Evolutionary conservation across 2,797 vertebrate genomes (phyloP).

Genomic region (Gymnoscopelus braueri): DNA sequence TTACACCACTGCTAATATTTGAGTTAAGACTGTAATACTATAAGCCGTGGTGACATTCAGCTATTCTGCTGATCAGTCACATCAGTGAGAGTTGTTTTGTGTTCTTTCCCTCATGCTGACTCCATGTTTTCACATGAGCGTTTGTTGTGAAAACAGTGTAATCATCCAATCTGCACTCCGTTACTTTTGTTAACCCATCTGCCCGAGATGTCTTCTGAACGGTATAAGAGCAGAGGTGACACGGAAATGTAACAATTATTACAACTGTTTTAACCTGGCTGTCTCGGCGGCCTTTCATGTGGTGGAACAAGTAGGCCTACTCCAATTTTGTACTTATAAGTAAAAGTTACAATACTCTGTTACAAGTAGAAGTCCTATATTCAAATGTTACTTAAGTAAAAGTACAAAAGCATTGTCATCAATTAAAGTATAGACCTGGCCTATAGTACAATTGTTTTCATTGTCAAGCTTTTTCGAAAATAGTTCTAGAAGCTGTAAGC

Average conservation of each 20-base stretch:
- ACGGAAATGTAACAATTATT: conserved; percentile 43
- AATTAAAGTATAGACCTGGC: too few species aligned
- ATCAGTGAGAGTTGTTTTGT: conserved; percentile 48
- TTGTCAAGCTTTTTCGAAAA: too few species aligned
- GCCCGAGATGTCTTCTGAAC: not conserved
- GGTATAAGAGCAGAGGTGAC: conserved; percentile 27
- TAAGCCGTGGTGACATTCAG: conserved; percentile 14
- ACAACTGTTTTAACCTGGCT: conserved; percentile 21
- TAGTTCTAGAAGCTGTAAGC: too few species aligned
- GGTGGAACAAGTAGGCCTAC: not conserved
- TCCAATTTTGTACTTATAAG: too few species aligned
- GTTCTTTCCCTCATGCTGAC: conserved; percentile 62
- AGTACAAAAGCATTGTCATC: too few species aligned
- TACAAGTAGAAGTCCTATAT: too few species aligned
- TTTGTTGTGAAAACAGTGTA: conserved; percentile 75
- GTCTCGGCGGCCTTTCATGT: not conserved
- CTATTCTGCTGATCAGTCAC: conserved; percentile 25
- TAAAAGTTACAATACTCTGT: too few species aligned
- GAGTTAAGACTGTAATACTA: too few species aligned
- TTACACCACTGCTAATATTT: too few species aligned
- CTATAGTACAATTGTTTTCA: too few species aligned
- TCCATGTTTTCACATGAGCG: conserved; percentile 41
- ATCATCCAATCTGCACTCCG: conserved; percentile 54
- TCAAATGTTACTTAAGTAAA: too few species aligned
- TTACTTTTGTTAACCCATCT: conserved; percentile 32